Percentiles rank a stretch among this genome's conserved stretches.
These are phyloP conservation scores for Nothoprocta perdicaria DNA, from an alignment of 2,113 vertebrate species.

Conservation along the genomic window DNA sequence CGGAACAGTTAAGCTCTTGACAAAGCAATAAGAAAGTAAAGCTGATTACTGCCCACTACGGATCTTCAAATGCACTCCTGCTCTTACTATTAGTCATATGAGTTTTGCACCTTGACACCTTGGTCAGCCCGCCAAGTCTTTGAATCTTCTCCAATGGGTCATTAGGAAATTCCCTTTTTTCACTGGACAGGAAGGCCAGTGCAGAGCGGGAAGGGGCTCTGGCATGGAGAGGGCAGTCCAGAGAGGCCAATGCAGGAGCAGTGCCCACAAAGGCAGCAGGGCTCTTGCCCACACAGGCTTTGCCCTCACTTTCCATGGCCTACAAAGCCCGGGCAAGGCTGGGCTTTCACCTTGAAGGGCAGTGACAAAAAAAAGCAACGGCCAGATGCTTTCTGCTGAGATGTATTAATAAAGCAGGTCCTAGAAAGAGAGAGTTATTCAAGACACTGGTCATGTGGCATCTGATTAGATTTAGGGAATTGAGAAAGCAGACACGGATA, in stretches of 20 bases:
- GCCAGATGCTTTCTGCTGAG: neutral
- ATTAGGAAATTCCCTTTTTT: rapidly evolving
- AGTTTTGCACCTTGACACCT: rapidly evolving
- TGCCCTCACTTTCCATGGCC: neutral
- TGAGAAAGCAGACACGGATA: neutral
- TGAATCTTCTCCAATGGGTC: rapidly evolving
- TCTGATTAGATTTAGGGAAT: neutral
- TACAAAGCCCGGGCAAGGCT: neutral
- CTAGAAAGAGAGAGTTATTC: neutral
- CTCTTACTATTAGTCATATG: rapidly evolving
- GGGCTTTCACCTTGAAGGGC: rapidly evolving
- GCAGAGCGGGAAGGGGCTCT: neutral
- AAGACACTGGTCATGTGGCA: neutral
- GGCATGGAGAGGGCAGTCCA: too few relatives aligned
- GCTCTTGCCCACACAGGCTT: neutral
- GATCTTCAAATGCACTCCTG: neutral
- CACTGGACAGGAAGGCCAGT: rapidly evolving
- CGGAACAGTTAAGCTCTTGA: neutral
- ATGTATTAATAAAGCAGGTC: neutral
- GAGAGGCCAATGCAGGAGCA: neutral
- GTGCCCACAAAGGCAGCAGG: neutral
- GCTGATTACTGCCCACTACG: neutral
- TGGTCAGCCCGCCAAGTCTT: rapidly evolving
- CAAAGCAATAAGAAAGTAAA: neutral
- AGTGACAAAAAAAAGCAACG: neutral